phyloP scores from a whole-genome alignment of 1,140 invertebrate species.

The Danaus plexippus region DNA sequence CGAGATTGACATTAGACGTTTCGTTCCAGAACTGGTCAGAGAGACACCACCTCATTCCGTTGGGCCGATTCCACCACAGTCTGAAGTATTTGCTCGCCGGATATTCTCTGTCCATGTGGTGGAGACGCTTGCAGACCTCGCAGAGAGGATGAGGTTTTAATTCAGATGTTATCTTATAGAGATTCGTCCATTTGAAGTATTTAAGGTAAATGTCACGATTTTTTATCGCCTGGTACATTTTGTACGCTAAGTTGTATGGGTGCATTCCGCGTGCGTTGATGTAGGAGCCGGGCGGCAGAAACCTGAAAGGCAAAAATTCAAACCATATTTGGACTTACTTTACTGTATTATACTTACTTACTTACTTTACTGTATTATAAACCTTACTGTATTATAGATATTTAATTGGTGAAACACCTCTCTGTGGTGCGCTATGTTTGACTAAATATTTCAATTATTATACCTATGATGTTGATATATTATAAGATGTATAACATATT shows the following conservation, averaged over 20 bases:
- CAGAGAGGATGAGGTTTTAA: slow-evolving; percentile 27
- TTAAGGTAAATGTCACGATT: slow-evolving; percentile 22
- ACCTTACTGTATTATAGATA: too few species aligned
- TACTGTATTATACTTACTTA: too few species aligned
- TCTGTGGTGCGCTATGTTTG: too few species aligned
- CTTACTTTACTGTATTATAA: too few species aligned
- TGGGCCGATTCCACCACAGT: neutral
- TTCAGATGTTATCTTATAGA: slow-evolving; percentile 25
- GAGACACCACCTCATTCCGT: slow-evolving; percentile 5
- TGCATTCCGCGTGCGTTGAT: slow-evolving; percentile 36
- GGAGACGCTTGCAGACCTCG: slow-evolving; percentile 23
- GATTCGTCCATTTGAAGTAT: slow-evolving; percentile 42
- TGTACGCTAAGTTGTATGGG: slow-evolving; percentile 32
- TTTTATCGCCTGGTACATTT: slow-evolving; percentile 30
- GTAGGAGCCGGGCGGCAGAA: slow-evolving; percentile 46
- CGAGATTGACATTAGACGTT: slow-evolving; percentile 11
- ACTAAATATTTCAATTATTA: too few species aligned
- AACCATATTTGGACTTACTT: too few species aligned
- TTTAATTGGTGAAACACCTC: too few species aligned
- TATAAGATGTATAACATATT: too few species aligned
- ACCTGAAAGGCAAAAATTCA: slow-evolving; percentile 19
- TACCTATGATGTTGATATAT: too few species aligned
- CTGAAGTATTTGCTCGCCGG: neutral
- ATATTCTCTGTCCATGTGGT: slow-evolving; percentile 29
- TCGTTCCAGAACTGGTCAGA: slow-evolving; percentile 5